Conservation (phyloP, 1,140 invertebrate genomes). For the Chionoecetes opilio region DNA sequence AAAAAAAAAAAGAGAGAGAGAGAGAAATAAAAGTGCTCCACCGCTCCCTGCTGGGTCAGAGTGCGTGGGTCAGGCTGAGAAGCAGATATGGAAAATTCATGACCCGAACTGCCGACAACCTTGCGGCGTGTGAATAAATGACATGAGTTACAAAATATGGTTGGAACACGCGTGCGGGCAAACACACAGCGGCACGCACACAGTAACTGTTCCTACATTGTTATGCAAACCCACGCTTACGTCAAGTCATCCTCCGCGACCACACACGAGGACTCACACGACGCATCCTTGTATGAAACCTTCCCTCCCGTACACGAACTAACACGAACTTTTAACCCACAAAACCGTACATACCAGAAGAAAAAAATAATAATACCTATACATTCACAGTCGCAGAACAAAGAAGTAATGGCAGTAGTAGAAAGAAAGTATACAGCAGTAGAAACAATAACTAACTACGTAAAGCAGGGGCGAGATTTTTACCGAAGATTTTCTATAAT, state of each 20-base stretch:
- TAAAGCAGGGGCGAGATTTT: no score
- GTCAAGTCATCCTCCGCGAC: neutral
- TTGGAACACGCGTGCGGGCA: neutral
- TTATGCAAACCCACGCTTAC: constrained; percentile 10
- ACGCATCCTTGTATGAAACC: neutral
- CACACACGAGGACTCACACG: neutral
- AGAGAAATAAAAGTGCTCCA: neutral
- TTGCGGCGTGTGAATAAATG: constrained; percentile 16
- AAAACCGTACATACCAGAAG: no score
- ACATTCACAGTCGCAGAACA: no score
- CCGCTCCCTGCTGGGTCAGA: neutral
- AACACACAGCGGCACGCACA: neutral
- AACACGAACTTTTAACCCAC: neutral
- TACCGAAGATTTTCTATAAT: no score
- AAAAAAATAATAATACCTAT: no score
- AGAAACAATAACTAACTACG: no score
- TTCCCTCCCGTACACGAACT: neutral
- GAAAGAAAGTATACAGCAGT: no score
- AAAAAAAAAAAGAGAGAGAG: neutral
- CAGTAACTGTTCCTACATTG: neutral
- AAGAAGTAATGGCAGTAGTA: no score
- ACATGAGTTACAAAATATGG: constrained; percentile 4
- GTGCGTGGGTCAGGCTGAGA: constrained; percentile 2
- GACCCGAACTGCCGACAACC: neutral
- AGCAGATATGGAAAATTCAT: constrained; percentile 30